phyloP scores from a whole-genome alignment of 2,113 vertebrate species.

The Isurus oxyrinchus region DNA sequence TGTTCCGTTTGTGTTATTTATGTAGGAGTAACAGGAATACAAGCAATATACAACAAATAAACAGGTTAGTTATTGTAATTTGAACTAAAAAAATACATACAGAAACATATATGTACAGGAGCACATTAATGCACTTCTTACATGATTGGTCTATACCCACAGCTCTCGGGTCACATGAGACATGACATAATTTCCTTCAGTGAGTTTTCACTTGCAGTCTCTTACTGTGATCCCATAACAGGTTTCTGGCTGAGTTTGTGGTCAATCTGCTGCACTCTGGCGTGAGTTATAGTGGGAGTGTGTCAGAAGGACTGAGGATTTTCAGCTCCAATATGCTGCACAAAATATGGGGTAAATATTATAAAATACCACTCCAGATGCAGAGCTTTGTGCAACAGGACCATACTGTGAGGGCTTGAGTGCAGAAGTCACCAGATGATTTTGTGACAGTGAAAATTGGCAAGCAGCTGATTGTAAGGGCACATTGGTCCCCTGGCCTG shows the following conservation, averaged over 20 bases:
- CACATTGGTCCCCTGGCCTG: not conserved
- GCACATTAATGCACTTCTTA: too few relatives aligned
- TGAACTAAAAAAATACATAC: too few relatives aligned
- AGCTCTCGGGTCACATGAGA: too few relatives aligned
- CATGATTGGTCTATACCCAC: too few relatives aligned
- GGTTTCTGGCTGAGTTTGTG: not conserved
- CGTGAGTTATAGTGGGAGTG: not conserved
- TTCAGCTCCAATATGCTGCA: not conserved
- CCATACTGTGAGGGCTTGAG: not conserved
- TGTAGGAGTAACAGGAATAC: too few relatives aligned
- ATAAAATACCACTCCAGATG: not conserved
- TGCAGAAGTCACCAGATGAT: not conserved
- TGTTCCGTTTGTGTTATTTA: too few relatives aligned
- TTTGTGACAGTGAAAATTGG: not conserved
- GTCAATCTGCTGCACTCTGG: not conserved
- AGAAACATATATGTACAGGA: too few relatives aligned
- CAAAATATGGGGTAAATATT: not conserved
- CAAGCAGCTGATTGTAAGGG: not conserved
- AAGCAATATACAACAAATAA: too few relatives aligned
- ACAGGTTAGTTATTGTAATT: too few relatives aligned
- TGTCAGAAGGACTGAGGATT: not conserved
- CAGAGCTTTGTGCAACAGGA: not conserved
- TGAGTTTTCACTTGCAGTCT: too few relatives aligned
- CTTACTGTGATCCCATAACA: too few relatives aligned
- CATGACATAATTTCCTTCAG: too few relatives aligned